Conservation (phyloP, 2,113 vertebrate species). For the Montifringilla adamsi region DNA sequence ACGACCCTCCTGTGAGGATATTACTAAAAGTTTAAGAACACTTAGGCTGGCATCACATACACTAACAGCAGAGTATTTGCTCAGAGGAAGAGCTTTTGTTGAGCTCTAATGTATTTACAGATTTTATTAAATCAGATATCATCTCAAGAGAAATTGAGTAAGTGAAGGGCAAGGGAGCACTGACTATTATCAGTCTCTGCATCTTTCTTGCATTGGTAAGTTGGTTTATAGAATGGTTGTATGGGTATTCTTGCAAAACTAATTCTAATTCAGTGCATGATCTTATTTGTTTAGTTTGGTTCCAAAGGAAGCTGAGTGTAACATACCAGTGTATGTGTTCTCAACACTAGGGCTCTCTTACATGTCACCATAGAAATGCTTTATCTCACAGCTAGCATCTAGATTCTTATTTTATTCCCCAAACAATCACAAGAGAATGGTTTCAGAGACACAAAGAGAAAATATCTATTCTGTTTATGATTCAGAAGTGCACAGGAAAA, state of each 20-base stretch:
- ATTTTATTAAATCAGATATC: constrained; percentile 8
- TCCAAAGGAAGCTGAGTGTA: neutral
- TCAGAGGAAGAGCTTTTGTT: neutral
- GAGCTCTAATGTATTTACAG: neutral
- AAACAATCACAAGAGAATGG: neutral
- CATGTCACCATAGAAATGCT: neutral
- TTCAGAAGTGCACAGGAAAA: neutral
- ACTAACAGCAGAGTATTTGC: neutral
- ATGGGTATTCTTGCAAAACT: neutral
- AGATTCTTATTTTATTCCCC: neutral
- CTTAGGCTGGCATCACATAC: neutral
- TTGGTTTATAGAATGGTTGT: neutral
- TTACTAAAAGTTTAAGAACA: neutral
- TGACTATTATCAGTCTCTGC: neutral
- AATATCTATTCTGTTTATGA: neutral
- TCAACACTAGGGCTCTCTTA: neutral
- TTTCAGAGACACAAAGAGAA: neutral
- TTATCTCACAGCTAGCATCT: neutral
- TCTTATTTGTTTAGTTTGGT: constrained; percentile 1
- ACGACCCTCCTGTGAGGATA: neutral
- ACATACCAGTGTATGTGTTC: neutral
- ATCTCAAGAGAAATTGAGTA: neutral
- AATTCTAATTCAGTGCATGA: neutral
- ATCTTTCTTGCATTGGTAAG: neutral
- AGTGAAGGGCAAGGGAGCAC: neutral